Base-by-base conservation (phyloP, 2,113 vertebrate genomes). In the Malurus alboscapulatus region DNA sequence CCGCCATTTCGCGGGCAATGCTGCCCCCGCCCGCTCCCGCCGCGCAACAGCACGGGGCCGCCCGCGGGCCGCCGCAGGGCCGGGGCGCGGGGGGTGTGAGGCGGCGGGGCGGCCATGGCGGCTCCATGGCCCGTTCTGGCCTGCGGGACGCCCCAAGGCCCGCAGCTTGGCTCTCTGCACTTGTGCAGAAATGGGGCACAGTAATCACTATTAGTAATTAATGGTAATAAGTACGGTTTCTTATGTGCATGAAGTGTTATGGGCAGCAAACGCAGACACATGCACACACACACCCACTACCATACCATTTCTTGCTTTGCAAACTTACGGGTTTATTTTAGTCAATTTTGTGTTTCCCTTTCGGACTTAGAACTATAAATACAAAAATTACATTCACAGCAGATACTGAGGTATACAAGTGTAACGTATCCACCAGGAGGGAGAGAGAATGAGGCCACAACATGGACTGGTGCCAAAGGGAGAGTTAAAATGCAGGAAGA, bases 1-100 rank as follows among this genome's bases (percentile, higher is more conserved):
- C 86, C 44, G 79, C 79, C 91, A 95, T 97, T 95, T 9, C 4
- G 79, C 65, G 90, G 96, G 84, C 94, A 95, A 96, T 96, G 90
- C 94, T 93, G 96, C 96, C 95, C 88, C 90, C 96, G 13, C 79
- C 15, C 91, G 87, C 32, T 4, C 7, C 17, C 68, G 53, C 68
- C 47, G 68, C 73, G 90, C n/a, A 51, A 92, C 68, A 22, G 86
- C 86, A 34, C 30, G n/a, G 74, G 48, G 66, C 29, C 24, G 55
- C 57, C 84, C 48, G 16, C 4, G 30, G 30, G 55, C 36, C 45
- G 36, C 36, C 16, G 36, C 66, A 34, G 48, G 59, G 30, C 8
- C 38, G 17, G 7, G 36, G 21, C 2, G 5, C 5, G 10, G 29
- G 20, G 20, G 42, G 4, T 9, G 12, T 6, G 26, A 2, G 9